These are phyloP conservation scores for Drosophila serrata DNA, from an alignment of 1,140 invertebrate genomes.

Conservation along the genomic window DNA sequence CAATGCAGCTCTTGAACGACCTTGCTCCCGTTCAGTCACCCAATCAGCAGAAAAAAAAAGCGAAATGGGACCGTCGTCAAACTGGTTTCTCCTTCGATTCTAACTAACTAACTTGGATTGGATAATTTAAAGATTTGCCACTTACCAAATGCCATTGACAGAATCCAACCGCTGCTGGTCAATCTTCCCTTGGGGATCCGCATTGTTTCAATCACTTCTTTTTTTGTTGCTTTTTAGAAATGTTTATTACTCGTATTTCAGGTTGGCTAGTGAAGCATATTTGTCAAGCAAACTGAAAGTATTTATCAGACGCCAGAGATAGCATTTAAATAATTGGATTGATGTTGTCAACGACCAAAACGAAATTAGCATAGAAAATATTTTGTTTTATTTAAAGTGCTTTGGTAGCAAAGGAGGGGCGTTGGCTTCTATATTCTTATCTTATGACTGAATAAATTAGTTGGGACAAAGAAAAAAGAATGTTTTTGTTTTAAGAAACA, in stretches of 20 bases:
- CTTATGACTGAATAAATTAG: constrained; percentile 30
- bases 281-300: constrained; percentile 40
- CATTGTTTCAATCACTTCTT: constrained; percentile 18
- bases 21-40: constrained; percentile 74
- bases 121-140: constrained; percentile 64
- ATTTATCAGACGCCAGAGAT: constrained; percentile 17
- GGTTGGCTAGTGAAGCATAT: constrained; percentile 52
- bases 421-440: constrained; percentile 10
- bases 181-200: constrained; percentile 40
- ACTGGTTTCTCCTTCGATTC: constrained; percentile 60
- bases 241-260: constrained; percentile 38
- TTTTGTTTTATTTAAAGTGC: constrained; percentile 9
- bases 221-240: background rate
- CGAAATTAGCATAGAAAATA: constrained; percentile 14
- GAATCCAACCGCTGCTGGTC: constrained; percentile 45
- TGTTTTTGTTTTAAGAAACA: constrained; percentile 45
- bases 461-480: constrained; percentile 32
- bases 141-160: constrained; percentile 81
- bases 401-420: constrained; percentile 3
- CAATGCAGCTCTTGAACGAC: constrained; percentile 55
- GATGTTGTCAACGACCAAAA: constrained; percentile 26
- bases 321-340: constrained; percentile 26
- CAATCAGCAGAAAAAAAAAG: constrained; percentile 14
- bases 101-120: constrained; percentile 36
- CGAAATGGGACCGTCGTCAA: constrained; percentile 26